Evolutionary conservation across 2,888 invertebrate genomes (phyloP).

Genomic region (Stenolophus ochropezus): DNA sequence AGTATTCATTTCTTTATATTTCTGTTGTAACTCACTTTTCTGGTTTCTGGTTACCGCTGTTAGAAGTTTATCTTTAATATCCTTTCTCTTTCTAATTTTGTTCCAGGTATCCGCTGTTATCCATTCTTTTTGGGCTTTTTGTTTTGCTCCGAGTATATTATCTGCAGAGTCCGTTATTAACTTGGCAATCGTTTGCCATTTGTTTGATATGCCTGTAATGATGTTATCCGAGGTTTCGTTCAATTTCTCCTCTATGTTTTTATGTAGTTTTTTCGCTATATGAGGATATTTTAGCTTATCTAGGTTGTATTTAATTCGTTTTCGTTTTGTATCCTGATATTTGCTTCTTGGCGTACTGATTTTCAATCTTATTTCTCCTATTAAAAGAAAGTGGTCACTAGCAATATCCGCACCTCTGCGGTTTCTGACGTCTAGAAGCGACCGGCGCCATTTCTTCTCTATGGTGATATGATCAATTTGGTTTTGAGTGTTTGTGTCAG

Average conservation of each 20-base stretch:
- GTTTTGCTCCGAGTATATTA: background rate
- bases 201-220: background rate
- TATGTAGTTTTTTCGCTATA: background rate
- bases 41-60: background rate
- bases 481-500: slow-evolving; percentile 38
- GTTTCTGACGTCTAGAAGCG: slow-evolving; percentile 35
- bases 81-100: background rate
- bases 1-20: background rate
- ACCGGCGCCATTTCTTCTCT: background rate
- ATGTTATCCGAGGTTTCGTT: background rate
- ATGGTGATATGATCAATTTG: slow-evolving; percentile 52
- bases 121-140: slow-evolving; percentile 7
- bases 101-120: background rate
- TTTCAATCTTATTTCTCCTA: background rate
- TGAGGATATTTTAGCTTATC: too few relatives aligned
- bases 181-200: background rate
- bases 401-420: slow-evolving; percentile 44
- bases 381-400: slow-evolving; percentile 37
- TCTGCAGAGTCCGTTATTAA: background rate
- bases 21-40: background rate
- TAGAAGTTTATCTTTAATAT: too few relatives aligned
- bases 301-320: background rate
- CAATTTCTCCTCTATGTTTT: background rate
- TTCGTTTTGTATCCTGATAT: too few relatives aligned
- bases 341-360: background rate